phyloP scores from a whole-genome alignment of 1,140 invertebrate genomes.

The Radopholus similis region DNA sequence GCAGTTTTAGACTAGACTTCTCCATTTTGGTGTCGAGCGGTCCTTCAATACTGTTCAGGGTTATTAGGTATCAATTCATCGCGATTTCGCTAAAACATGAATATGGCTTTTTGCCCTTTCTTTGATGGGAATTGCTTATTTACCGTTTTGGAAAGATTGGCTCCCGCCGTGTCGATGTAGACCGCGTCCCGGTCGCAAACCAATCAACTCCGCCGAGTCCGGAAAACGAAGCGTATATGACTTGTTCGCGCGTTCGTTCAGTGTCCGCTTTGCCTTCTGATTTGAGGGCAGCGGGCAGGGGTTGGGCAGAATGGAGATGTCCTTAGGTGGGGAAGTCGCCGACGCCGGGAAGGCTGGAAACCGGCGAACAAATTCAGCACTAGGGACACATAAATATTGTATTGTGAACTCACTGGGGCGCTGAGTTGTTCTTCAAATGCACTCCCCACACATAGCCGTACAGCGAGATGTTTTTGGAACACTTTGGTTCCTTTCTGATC shows the following conservation, averaged over 20 bases:
- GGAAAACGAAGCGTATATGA: constrained; percentile 94
- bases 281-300: constrained; percentile 89
- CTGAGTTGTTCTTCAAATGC: constrained; percentile 77
- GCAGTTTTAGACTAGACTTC: constrained; percentile 75
- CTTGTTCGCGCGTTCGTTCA: constrained; percentile 73
- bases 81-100: constrained; percentile 41
- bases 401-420: constrained; percentile 71
- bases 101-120: not conserved
- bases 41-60: constrained; percentile 73
- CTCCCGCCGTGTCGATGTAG: constrained; percentile 89
- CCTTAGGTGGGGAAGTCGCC: constrained; percentile 50
- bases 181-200: constrained; percentile 99
- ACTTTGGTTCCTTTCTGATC: constrained; percentile 74
- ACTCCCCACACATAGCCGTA: constrained; percentile 94
- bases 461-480: constrained; percentile 80
- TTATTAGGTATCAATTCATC: constrained; percentile 68
- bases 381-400: too few relatives aligned
- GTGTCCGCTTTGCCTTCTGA: constrained; percentile 70
- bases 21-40: constrained; percentile 83
- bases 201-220: constrained; percentile 96
- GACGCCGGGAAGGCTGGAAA: constrained; percentile 68
- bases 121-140: too few relatives aligned
- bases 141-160: constrained; percentile 68
- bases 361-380: not conserved
- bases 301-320: constrained; percentile 70